Conservation (phyloP, 2,113 vertebrate species). For the Antennarius striatus region DNA sequence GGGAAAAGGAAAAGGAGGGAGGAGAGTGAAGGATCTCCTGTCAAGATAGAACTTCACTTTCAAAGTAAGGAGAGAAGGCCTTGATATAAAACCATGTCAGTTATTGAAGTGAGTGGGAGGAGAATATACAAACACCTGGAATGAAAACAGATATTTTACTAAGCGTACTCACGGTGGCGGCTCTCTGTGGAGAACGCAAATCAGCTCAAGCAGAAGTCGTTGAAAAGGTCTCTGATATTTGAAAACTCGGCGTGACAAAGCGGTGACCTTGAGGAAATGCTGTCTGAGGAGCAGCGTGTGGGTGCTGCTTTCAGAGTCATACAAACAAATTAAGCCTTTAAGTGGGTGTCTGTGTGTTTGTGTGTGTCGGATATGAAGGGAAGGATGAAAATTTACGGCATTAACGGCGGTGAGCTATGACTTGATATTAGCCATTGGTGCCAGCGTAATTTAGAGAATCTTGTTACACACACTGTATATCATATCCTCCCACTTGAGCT, state of each 20-base stretch:
- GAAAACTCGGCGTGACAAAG: slow-evolving; percentile 43
- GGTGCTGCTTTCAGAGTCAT: slow-evolving; percentile 10
- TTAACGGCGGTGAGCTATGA: neutral
- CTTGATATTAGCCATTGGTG: neutral
- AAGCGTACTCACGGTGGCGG: slow-evolving; percentile 31
- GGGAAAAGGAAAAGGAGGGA: neutral
- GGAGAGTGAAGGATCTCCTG: slow-evolving; percentile 14
- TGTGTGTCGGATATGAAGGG: slow-evolving; percentile 7
- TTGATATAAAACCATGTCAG: slow-evolving; percentile 20
- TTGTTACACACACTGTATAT: neutral
- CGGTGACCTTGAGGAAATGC: slow-evolving; percentile 54
- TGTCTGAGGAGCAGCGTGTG: slow-evolving; percentile 38
- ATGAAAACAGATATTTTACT: slow-evolving; percentile 37
- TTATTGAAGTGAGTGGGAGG: slow-evolving; percentile 49
- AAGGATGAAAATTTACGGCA: slow-evolving; percentile 5
- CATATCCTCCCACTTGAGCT: neutral
- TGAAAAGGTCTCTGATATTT: slow-evolving; percentile 41
- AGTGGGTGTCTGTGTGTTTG: neutral
- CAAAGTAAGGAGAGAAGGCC: slow-evolving; percentile 10
- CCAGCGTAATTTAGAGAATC: neutral
- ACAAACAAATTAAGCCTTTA: slow-evolving; percentile 11
- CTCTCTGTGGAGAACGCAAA: slow-evolving; percentile 33
- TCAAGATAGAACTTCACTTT: slow-evolving; percentile 18
- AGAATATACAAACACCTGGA: slow-evolving; percentile 26
- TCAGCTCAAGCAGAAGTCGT: slow-evolving; percentile 31